These are phyloP conservation scores for Uloborus plumipes DNA, from an alignment of 2,888 invertebrate genomes.

Conservation along the genomic window DNA sequence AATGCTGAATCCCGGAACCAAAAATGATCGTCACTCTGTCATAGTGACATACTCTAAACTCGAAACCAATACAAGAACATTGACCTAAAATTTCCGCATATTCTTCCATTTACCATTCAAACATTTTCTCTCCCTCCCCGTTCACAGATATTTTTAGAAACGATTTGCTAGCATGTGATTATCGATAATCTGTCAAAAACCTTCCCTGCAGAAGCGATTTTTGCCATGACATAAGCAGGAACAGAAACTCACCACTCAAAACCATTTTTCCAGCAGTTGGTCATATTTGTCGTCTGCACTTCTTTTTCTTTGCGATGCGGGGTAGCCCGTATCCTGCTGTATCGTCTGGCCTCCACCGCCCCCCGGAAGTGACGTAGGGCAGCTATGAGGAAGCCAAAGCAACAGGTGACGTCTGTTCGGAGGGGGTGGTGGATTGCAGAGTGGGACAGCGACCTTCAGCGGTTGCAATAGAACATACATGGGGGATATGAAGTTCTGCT, in stretches of 20 bases:
- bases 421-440: conserved; percentile 38
- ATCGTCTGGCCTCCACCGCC: conserved; percentile 23
- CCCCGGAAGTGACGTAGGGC: conserved; percentile 45
- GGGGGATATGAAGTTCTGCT: too few relatives aligned
- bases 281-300: too few relatives aligned
- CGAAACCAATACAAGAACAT: conserved; percentile 39
- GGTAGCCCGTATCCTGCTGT: conserved; percentile 47
- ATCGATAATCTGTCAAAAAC: conserved; percentile 9
- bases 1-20: too few relatives aligned
- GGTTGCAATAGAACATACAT: background rate
- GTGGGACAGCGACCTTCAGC: conserved; percentile 59
- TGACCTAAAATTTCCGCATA: conserved; percentile 51
- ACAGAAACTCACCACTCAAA: background rate
- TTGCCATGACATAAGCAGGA: too few relatives aligned
- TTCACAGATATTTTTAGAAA: conserved; percentile 1
- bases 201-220: too few relatives aligned
- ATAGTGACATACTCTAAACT: conserved; percentile 58
- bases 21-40: conserved; percentile 29
- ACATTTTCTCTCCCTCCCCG: too few relatives aligned
- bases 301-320: conserved; percentile 3
- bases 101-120: background rate
- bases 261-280: conserved; percentile 7
- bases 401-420: conserved; percentile 28
- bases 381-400: conserved; percentile 13
- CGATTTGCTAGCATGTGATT: background rate